These are phyloP conservation scores for Brenthis ino DNA, from an alignment of 2,888 invertebrate genomes.

Conservation along the genomic window DNA sequence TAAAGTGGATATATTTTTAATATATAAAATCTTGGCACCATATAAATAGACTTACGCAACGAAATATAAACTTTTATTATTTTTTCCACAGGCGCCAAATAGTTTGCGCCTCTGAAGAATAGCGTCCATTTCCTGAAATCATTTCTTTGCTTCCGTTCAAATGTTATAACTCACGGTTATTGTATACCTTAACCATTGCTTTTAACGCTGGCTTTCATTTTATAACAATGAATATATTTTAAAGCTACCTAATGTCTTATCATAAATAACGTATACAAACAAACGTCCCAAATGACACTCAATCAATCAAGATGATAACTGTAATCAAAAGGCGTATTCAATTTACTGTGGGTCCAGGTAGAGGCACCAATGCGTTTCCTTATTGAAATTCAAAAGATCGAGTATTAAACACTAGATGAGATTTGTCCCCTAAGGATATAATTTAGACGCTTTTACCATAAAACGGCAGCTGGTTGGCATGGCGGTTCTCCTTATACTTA, in stretches of 20 bases:
- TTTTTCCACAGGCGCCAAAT: slow-evolving; percentile 57
- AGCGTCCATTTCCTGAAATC: slow-evolving; percentile 66
- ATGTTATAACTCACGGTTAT: slow-evolving; percentile 60
- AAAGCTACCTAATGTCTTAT: slow-evolving; percentile 23
- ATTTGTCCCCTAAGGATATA: slow-evolving; percentile 67
- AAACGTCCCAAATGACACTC: slow-evolving; percentile 34
- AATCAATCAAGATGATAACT: slow-evolving; percentile 38
- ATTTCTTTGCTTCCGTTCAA: slow-evolving; percentile 61
- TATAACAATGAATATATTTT: slow-evolving; percentile 32
- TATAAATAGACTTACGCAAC: slow-evolving; percentile 28
- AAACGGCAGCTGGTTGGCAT: slow-evolving; percentile 68
- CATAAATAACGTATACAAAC: slow-evolving; percentile 36
- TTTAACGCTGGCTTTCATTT: slow-evolving; percentile 35
- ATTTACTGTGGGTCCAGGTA: slow-evolving; percentile 44
- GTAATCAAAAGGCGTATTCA: slow-evolving; percentile 44
- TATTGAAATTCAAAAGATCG: slow-evolving; percentile 66
- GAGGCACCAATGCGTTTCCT: slow-evolving; percentile 48
- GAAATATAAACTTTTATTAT: slow-evolving; percentile 29
- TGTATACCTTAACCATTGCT: slow-evolving; percentile 51
- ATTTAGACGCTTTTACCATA: slow-evolving; percentile 67
- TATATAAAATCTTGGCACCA: slow-evolving; percentile 5
- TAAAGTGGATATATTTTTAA: neutral
- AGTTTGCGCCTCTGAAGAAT: slow-evolving; percentile 58
- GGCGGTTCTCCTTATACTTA: slow-evolving; percentile 59
- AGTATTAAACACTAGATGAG: slow-evolving; percentile 61